Conservation (phyloP, 2,888 invertebrate genomes). For the Lasioglossum pauxillum region DNA sequence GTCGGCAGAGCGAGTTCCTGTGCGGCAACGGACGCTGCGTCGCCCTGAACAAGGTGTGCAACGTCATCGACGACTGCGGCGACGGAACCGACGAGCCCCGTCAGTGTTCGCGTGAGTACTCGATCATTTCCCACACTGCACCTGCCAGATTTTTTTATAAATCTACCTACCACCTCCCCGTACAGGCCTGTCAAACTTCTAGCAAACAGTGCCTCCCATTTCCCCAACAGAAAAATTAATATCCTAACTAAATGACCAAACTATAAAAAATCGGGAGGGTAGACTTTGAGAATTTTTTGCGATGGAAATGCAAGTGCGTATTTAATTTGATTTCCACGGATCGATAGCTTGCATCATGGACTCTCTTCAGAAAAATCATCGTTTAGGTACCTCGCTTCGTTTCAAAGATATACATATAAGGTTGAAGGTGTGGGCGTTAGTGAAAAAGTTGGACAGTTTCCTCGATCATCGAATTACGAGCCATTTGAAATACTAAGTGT, state of each 20-base stretch:
- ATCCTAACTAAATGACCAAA: no score
- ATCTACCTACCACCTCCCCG: neutral
- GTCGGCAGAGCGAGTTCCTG: constrained; percentile 86
- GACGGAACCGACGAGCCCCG: constrained; percentile 92
- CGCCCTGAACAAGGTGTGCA: constrained; percentile 91
- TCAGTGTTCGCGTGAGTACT: constrained; percentile 91
- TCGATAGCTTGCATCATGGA: no score
- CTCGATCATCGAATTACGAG: neutral
- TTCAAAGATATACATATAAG: neutral
- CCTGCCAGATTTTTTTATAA: neutral
- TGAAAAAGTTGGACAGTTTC: neutral
- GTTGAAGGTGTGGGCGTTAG: neutral
- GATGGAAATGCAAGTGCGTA: no score
- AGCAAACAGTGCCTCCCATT: neutral
- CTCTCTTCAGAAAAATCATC: no score
- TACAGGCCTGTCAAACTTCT: neutral
- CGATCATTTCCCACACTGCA: neutral
- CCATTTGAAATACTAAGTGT: neutral
- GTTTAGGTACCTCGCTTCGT: no score
- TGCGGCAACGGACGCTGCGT: constrained; percentile 87
- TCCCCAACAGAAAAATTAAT: neutral
- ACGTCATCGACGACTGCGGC: constrained; percentile 91
- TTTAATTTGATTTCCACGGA: no score
- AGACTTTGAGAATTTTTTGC: no score
- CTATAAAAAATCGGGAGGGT: no score